Evolutionary conservation across 2,113 vertebrate species (phyloP).

Genomic region (Mastomys coucha): DNA sequence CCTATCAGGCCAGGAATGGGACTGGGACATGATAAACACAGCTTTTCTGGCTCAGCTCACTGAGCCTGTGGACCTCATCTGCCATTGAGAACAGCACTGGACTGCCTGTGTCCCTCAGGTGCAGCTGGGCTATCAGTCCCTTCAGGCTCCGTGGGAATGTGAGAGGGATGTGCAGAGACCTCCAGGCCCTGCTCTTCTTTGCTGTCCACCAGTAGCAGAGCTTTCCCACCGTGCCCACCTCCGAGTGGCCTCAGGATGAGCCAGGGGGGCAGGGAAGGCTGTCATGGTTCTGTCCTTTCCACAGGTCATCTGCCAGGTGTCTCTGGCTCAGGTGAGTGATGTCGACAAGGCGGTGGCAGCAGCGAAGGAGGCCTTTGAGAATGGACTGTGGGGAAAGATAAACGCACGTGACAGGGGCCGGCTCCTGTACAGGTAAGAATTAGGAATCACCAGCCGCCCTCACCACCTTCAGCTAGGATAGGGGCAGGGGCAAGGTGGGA

Average conservation of each 20-base stretch:
- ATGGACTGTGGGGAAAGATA: constrained; percentile 90
- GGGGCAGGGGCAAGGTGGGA: neutral
- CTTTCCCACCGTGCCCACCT: neutral
- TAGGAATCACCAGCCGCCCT: neutral
- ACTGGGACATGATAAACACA: too few relatives aligned
- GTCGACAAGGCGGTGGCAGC: constrained; percentile 91
- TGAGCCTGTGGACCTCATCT: neutral
- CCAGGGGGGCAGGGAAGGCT: neutral
- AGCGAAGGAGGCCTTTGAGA: constrained; percentile 92
- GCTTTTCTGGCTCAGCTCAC: neutral
- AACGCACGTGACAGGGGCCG: constrained; percentile 89
- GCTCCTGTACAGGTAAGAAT: constrained; percentile 88
- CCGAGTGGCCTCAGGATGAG: neutral
- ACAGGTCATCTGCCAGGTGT: constrained; percentile 90
- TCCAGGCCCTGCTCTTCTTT: neutral
- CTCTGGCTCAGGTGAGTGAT: constrained; percentile 87
- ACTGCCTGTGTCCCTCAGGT: neutral
- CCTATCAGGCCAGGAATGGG: neutral
- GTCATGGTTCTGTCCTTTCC: neutral
- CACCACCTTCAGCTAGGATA: neutral
- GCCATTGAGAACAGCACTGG: neutral
- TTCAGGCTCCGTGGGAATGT: neutral
- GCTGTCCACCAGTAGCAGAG: neutral
- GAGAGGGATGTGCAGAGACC: too few relatives aligned
- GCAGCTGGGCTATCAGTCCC: neutral